These are phyloP conservation scores for Chlorodrepanis virens DNA, from an alignment of 2,113 vertebrate species.

Conservation along the genomic window DNA sequence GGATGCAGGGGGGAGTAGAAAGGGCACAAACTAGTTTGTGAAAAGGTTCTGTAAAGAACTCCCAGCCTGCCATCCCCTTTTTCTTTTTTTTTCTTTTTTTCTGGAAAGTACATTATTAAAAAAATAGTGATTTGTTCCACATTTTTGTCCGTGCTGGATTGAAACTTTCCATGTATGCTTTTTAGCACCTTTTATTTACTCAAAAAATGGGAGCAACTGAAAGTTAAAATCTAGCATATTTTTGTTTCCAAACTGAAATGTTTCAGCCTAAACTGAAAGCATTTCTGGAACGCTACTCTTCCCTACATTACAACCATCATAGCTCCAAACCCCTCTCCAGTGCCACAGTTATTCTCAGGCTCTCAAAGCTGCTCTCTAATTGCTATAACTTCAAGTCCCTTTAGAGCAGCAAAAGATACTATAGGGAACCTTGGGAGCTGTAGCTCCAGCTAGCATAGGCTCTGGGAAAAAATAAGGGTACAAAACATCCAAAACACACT, in stretches of 20 bases:
- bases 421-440: not conserved
- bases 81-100: not conserved
- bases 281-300: rapidly evolving
- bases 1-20: not conserved
- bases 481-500: not conserved
- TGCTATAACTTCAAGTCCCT: not conserved
- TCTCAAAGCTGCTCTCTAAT: not conserved
- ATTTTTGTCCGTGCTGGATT: not conserved
- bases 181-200: not conserved
- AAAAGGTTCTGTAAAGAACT: not conserved
- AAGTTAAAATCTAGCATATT: not conserved
- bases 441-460: not conserved
- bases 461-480: not conserved
- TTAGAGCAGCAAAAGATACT: not conserved
- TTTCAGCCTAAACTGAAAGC: not conserved
- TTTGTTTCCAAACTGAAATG: not conserved
- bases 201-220: not conserved
- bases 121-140: not conserved
- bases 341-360: not conserved
- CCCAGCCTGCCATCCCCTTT: not conserved
- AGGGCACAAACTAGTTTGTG: not conserved
- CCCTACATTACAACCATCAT: rapidly evolving
- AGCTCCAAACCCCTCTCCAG: not conserved
- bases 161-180: not conserved
- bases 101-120: not conserved